A percentile compares a stretch with the other conserved stretches of the same genome.
Evolutionary conservation across 2,888 invertebrate genomes (phyloP).

Genomic region (Rhagium mordax): DNA sequence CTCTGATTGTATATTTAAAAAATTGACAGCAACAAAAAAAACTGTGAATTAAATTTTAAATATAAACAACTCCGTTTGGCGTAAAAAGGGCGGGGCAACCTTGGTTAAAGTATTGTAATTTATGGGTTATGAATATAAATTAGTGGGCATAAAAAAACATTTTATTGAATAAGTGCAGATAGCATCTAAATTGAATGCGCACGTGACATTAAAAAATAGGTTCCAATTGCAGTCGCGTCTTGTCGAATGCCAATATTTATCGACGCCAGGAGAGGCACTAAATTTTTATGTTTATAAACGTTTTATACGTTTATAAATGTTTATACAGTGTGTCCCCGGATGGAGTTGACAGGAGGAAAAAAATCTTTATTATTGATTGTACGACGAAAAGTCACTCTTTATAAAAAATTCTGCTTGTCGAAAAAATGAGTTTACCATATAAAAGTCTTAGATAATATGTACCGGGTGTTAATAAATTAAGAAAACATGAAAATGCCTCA

Average conservation of each 20-base stretch:
- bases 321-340: too few species aligned
- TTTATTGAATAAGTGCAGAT: background rate
- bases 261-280: too few species aligned
- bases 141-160: background rate
- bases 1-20: background rate
- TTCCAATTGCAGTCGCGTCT: background rate
- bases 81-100: background rate
- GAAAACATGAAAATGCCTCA: too few species aligned
- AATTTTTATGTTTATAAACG: too few species aligned
- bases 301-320: too few species aligned
- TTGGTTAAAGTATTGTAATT: background rate
- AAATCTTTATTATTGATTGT: too few species aligned
- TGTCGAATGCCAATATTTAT: background rate
- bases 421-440: too few species aligned
- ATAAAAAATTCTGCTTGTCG: too few species aligned
- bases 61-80: background rate
- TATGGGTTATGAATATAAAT: background rate
- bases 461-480: too few species aligned
- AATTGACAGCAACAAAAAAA: background rate
- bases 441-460: too few species aligned
- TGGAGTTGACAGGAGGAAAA: too few species aligned
- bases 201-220: background rate
- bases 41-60: background rate
- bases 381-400: too few species aligned
- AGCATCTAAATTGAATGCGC: background rate